phyloP scores from a whole-genome alignment of 2,113 vertebrate species.

The Camarhynchus parvulus region DNA sequence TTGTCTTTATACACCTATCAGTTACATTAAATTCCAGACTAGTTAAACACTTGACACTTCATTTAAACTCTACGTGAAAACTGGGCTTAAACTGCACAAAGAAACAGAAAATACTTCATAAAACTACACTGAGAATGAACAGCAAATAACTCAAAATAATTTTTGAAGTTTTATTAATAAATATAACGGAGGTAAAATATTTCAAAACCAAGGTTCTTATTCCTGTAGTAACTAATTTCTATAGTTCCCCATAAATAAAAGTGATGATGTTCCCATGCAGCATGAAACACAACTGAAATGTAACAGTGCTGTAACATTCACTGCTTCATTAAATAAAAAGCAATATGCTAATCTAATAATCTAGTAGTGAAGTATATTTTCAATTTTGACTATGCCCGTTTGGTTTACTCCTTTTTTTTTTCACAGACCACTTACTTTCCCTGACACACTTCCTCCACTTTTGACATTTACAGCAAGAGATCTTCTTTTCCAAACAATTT shows the following conservation, averaged over 20 bases:
- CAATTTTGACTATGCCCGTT: not conserved
- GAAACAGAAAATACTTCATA: not conserved
- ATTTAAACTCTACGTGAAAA: not conserved
- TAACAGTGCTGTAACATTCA: not conserved
- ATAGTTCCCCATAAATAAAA: not conserved
- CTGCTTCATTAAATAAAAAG: not conserved
- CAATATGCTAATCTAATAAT: not conserved
- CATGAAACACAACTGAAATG: not conserved
- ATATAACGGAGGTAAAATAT: not conserved
- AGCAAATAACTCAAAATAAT: not conserved
- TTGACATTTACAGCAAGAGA: not conserved
- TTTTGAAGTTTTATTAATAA: not conserved
- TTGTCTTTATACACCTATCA: not conserved
- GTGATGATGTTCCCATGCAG: not conserved
- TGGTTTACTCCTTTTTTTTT: not conserved
- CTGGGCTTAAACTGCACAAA: not conserved
- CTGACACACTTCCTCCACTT: fast-evolving
- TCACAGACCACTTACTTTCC: not conserved
- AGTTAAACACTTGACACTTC: not conserved
- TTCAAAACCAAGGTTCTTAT: not conserved
- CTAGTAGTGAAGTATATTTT: not conserved
- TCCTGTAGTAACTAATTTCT: not conserved
- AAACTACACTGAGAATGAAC: not conserved
- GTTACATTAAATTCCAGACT: not conserved
- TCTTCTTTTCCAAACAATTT: not conserved